These are phyloP conservation scores for Cyclophora punctaria DNA, from an alignment of 2,888 invertebrate genomes.

Conservation along the genomic window DNA sequence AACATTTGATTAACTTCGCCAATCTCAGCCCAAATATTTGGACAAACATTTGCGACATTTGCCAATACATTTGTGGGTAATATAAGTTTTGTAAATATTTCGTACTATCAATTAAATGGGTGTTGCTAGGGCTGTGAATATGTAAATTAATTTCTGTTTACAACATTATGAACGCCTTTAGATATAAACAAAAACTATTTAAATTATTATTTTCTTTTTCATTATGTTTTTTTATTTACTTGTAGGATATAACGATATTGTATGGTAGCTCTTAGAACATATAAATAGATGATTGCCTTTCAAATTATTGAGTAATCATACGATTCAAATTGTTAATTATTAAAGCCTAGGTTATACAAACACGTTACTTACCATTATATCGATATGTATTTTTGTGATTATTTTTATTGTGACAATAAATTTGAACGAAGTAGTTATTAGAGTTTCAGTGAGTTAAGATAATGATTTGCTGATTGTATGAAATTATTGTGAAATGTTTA, in stretches of 20 bases:
- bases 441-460: no score
- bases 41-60: not conserved
- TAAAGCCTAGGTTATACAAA: no score
- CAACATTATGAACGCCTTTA: slow-evolving; percentile 30
- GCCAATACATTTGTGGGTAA: not conserved
- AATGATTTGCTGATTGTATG: no score
- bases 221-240: slow-evolving; percentile 24
- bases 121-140: slow-evolving; percentile 67
- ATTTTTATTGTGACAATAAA: not conserved
- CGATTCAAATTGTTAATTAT: no score
- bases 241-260: slow-evolving; percentile 10
- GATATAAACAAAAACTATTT: slow-evolving; percentile 28
- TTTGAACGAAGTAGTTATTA: no score
- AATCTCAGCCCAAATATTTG: not conserved
- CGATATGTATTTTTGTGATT: not conserved
- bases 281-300: not conserved
- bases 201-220: slow-evolving; percentile 43
- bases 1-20: no score
- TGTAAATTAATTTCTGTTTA: slow-evolving; percentile 46
- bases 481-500: no score
- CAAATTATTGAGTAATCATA: not conserved
- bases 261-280: not conserved
- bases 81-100: slow-evolving; percentile 21
- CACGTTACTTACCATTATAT: no score
- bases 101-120: slow-evolving; percentile 21